These are phyloP conservation scores for Hycleus phaleratus DNA, from an alignment of 1,140 invertebrate genomes.

Conservation along the genomic window DNA sequence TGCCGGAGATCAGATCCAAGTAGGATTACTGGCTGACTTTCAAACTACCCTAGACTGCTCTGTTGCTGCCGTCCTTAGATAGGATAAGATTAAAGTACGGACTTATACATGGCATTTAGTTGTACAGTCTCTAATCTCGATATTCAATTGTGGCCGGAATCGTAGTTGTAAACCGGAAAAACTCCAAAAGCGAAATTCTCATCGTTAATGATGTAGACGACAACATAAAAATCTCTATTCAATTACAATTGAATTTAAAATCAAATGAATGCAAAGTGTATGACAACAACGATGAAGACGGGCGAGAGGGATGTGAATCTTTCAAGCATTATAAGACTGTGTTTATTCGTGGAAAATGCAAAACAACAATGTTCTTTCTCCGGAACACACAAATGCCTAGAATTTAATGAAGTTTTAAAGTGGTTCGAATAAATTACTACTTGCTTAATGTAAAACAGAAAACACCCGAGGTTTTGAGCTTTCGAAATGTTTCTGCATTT, in stretches of 20 bases:
- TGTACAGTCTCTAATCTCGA: too few relatives aligned
- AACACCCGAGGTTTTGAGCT: too few relatives aligned
- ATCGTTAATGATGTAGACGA: not conserved
- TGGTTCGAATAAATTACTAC: slow-evolving; percentile 10
- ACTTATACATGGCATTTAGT: too few relatives aligned
- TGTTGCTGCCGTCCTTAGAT: too few relatives aligned
- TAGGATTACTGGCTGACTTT: too few relatives aligned
- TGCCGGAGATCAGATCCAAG: too few relatives aligned
- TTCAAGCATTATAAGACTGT: slow-evolving; percentile 2
- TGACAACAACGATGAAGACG: not conserved
- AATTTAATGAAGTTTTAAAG: slow-evolving; percentile 16
- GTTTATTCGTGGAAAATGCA: slow-evolving; percentile 13
- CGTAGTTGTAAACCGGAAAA: too few relatives aligned
- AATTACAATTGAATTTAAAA: slow-evolving; percentile 11
- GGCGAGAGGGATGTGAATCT: not conserved
- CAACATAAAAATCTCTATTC: slow-evolving; percentile 2
- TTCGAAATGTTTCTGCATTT: too few relatives aligned
- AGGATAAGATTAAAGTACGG: too few relatives aligned
- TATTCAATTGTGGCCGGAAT: too few relatives aligned
- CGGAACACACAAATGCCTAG: slow-evolving; percentile 8
- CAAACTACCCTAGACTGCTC: too few relatives aligned
- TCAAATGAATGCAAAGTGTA: slow-evolving; percentile 10
- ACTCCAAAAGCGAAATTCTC: too few relatives aligned
- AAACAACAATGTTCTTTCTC: slow-evolving; percentile 6
- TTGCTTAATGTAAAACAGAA: slow-evolving; percentile 7